These are phyloP conservation scores for Dicrostonyx torquatus DNA, from an alignment of 2,797 vertebrate species.

Conservation along the genomic window DNA sequence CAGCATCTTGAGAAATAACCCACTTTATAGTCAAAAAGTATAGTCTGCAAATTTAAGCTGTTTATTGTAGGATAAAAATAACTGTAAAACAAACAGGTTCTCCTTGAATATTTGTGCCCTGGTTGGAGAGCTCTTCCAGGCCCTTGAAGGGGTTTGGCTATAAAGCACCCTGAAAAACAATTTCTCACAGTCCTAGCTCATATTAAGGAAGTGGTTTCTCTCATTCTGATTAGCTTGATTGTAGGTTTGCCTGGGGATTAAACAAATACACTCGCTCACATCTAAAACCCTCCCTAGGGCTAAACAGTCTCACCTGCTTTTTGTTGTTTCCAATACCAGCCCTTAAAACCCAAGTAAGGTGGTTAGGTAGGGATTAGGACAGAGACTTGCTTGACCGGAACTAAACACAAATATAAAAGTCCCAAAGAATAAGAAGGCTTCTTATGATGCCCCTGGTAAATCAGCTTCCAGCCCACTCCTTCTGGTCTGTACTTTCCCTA, in stretches of 20 bases:
- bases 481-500: slow-evolving; percentile 43
- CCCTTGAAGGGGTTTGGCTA: slow-evolving; percentile 62
- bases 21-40: slow-evolving; percentile 75
- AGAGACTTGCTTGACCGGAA: not conserved
- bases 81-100: slow-evolving; percentile 75
- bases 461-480: slow-evolving; percentile 12
- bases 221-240: slow-evolving; percentile 61
- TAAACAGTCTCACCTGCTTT: slow-evolving; percentile 7
- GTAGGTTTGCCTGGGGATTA: slow-evolving; percentile 70
- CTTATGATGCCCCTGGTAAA: slow-evolving; percentile 37
- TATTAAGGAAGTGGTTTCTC: slow-evolving; percentile 55
- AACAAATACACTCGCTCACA: slow-evolving; percentile 31
- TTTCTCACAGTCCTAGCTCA: slow-evolving; percentile 33
- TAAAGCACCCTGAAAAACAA: slow-evolving; percentile 64
- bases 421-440: slow-evolving; percentile 35
- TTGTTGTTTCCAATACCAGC: slow-evolving; percentile 5
- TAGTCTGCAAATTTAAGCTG: slow-evolving; percentile 76
- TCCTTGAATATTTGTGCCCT: slow-evolving; percentile 65
- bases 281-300: slow-evolving; percentile 50
- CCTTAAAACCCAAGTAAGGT: not conserved
- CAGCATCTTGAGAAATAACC: slow-evolving; percentile 80
- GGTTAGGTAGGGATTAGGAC: not conserved
- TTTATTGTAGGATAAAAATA: slow-evolving; percentile 79
- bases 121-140: slow-evolving; percentile 59
- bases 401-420: slow-evolving; percentile 42